Base-by-base conservation (phyloP, 2,797 vertebrate species). In the Pteropus rufus region DNA sequence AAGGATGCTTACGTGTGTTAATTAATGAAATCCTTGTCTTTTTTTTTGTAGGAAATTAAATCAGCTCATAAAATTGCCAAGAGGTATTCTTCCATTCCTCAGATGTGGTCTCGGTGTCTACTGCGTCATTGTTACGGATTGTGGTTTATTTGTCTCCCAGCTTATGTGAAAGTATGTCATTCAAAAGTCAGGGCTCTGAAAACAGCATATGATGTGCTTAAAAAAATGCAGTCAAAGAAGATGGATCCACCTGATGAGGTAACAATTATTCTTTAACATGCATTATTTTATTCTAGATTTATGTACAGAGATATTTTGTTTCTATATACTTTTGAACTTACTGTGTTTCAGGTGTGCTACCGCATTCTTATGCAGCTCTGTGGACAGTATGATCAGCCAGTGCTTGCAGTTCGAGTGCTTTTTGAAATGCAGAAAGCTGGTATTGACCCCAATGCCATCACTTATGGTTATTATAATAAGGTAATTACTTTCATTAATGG, bases 391-490 rank as follows among this genome's bases (percentile, higher is more conserved):
- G 99, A 99, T 58, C 99, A 99, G 98, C 99, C 99, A 0, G 99
- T 99, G 79, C 98, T 99, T 94, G 99, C 99, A 0, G 99, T 99
- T 21, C 98, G 99, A 92, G 99, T 99, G 81, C 98, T 99, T 81
- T 99, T 99, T 90, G 99, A 99, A 97, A 99, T 99, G 99, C 99
- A 99, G 98, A 99, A 99, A 98, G 99, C 99, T 29, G 99, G 99
- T 44, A 98, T 99, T 69, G 99, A 99, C 96, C 99, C 99, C 76
- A 99, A 99, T 90, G 99, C 99, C 82, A 99, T 99, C 97, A 99
- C 99, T 36, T 99, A 99, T 0, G 99, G 99, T 52, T 99, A 99
- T 97, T 99, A 99, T 98, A 99, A 99, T 98, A 99, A 99, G 99
- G 99, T 99, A 95, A 95, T 76, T 95, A 75, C 23, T 92, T 93